Evolutionary conservation across 2,888 invertebrate species (phyloP).

Genomic region (Vesta saturnalis): DNA sequence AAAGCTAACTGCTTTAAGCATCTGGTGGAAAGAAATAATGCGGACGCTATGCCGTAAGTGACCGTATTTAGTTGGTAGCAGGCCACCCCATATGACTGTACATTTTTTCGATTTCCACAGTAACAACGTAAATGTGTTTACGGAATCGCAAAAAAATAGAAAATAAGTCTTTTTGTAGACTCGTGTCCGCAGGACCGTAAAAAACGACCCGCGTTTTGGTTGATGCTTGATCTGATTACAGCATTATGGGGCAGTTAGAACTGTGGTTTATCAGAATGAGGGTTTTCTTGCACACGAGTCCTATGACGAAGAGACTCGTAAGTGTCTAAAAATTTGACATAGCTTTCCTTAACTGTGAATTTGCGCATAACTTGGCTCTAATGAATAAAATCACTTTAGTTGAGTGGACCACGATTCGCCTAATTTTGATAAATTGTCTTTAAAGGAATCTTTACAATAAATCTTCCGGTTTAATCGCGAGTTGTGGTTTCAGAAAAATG

Average conservation of each 20-base stretch:
- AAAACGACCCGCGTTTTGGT: conserved; percentile 39
- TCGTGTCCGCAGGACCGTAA: conserved; percentile 28
- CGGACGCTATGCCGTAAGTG: conserved; percentile 43
- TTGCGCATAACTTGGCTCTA: too few species aligned
- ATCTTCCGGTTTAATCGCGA: background rate
- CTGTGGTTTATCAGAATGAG: too few species aligned
- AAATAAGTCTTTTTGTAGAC: conserved; percentile 44
- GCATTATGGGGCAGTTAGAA: conserved; percentile 38
- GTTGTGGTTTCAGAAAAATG: background rate
- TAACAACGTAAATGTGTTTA: conserved; percentile 41
- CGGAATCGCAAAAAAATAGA: conserved; percentile 48
- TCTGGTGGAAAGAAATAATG: conserved; percentile 38
- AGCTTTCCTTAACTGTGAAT: too few species aligned
- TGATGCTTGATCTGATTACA: conserved; percentile 33
- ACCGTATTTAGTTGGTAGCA: conserved; percentile 41
- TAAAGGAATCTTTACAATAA: too few species aligned
- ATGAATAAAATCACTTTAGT: too few species aligned
- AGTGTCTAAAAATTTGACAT: too few species aligned
- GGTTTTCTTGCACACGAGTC: too few species aligned
- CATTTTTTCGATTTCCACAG: too few species aligned
- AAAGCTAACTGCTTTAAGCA: too few species aligned
- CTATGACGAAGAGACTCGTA: too few species aligned
- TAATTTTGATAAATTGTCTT: too few species aligned
- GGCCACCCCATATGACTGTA: conserved; percentile 31
- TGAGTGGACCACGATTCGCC: too few species aligned